phyloP scores from a whole-genome alignment of 2,113 vertebrate species.

The Fulmarus glacialis region DNA sequence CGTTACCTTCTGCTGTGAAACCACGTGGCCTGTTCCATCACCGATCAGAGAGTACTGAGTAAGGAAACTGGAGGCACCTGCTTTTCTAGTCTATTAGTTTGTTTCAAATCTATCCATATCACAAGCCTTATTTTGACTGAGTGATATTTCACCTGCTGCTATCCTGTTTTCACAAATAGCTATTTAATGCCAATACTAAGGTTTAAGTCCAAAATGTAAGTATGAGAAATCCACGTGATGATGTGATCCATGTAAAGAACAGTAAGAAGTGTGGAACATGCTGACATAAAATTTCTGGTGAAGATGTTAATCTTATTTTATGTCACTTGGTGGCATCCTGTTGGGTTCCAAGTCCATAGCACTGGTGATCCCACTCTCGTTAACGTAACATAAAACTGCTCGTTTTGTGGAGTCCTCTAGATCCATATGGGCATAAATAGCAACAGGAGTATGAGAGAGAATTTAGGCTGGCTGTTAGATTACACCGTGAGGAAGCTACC shows the following conservation, averaged over 20 bases:
- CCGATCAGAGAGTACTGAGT: not conserved
- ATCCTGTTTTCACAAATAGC: not conserved
- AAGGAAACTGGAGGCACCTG: not conserved
- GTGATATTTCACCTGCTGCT: constrained; percentile 67
- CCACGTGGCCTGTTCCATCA: not conserved
- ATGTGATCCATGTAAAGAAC: not conserved
- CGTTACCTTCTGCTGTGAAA: not conserved
- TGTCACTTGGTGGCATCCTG: not conserved
- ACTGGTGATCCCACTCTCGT: too few species aligned
- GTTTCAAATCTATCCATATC: accelerated
- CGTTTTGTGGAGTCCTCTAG: accelerated
- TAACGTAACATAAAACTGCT: not conserved
- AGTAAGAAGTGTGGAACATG: not conserved
- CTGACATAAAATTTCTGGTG: not conserved
- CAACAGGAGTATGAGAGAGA: accelerated
- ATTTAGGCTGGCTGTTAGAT: not conserved
- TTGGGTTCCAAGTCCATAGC: not conserved
- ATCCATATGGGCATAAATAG: accelerated
- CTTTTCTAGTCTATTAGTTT: not conserved
- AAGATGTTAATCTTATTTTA: not conserved
- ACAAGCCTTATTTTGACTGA: constrained; percentile 65
- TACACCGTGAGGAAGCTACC: not conserved
- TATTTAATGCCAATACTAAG: not conserved
- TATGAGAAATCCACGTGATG: not conserved
- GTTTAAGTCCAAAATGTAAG: not conserved